Evolutionary conservation across 2,797 vertebrate species (phyloP), one percentile per base, ranked within the genome.

Genomic region (Pagetopsis macropterus): DNA sequence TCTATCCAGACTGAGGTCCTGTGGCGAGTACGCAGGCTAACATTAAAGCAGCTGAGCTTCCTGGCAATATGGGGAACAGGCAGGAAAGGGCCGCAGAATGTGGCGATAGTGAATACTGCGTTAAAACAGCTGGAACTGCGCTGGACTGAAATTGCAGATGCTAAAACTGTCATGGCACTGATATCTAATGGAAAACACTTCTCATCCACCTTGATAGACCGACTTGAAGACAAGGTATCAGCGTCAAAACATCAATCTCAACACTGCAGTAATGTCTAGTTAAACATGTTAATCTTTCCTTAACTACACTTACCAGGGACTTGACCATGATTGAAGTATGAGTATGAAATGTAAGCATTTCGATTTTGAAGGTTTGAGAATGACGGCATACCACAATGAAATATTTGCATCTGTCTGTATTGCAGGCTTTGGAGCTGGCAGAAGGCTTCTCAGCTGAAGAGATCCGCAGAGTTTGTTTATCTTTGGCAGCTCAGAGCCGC

Each of bases 211-310:
- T 84, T 99, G 43, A 95, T 96, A 94, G 96, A 96, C 72, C 94
- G 85, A 58, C 92, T 99, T 70, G 96, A 98, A 79, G 97, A 99
- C 85, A 99, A 99, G 97, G 98, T 99, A 87, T 52, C 5, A 2
- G 19, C 49, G 3, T 62, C 2, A 46, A 27, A 65, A 33, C 19
- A 19, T 23, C 2, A 13, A 16, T 16, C 4, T 45, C 9, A 50
- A 17, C 9, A 58, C n/a, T 56, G 23, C 19, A 14, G 46, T 5
- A 56, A 37, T 57, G 4, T 12, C 15, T 27, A 52, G 3, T 17
- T n/a, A 15, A 23, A 23, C 12, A 19, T 41, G 9, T 52, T 40
- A 52, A 44, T 16, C 1, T 2, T 23, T 8, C 37, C 10, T 48
- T 27, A 60, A 41, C 7, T 3, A 37, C 15, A 14, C 41, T 14